Base-by-base conservation (phyloP, 2,797 vertebrate genomes). In the Sebastes trivittatus region DNA sequence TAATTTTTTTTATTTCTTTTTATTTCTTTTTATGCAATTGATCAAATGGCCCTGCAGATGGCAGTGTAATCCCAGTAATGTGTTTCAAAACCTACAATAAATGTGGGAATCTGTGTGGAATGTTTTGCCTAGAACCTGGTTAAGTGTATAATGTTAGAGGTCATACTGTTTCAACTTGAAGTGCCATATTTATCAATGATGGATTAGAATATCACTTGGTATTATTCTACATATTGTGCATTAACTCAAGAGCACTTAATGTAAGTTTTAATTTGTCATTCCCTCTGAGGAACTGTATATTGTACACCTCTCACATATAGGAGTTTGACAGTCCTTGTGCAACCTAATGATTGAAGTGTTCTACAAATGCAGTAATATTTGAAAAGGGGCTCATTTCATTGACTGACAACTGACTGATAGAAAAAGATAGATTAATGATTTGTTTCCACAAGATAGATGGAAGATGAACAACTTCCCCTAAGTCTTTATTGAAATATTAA, bases 1-100 rank as follows among this genome's bases (percentile, higher is more conserved):
- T 55, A 23, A 30, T 68, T 20, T 10, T 36, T 22, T 52, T 0
- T 0, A 11, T 68, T 20, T 10, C 13, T 22, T 52, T 0, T 0
- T 8, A 38, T 25, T 38, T n/a, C 1, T 11, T 32, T 34, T 32
- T 30, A 38, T 76, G 71, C n/a, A 80, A 2, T 82, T 20, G 3
- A 42, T 23, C 2, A 38, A 46, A 60, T 55, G 0, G 27, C 3
- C 84, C 89, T 86, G 67, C 22, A 90, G 91, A 55, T 82, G 88
- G 88, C 89, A 83, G 77, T 78, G 27, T 76, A 27, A 3, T 55
- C 38, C 7, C 62, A 62, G 1, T 23, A 5, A 25, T 3, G 6
- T 59, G 9, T 9, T 65, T 2, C 18, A 46, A 30, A 11, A 20
- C 23, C 7, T n/a, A 8, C 6, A 46, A 14, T 18, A 25, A 27